phyloP scores from a whole-genome alignment of 1,140 invertebrate species.

The Drosophila subobscura region DNA sequence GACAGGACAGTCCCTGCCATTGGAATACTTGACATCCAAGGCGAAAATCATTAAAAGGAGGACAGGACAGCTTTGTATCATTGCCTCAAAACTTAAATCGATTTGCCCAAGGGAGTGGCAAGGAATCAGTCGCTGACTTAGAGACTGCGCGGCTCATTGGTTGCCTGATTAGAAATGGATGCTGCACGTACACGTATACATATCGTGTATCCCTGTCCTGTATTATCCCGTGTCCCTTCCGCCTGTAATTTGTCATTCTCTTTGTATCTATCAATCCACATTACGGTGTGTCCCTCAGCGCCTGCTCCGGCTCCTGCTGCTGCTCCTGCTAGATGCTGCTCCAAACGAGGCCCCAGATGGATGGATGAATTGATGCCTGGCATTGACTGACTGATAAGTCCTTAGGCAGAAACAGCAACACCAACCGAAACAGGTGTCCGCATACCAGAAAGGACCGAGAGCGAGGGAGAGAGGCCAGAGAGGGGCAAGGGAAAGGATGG shows the following conservation, averaged over 20 bases:
- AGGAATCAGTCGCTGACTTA: no score
- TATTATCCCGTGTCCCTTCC: conserved; percentile 11
- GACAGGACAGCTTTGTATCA: no score
- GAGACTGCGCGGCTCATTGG: no score
- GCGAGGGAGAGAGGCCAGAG: not conserved
- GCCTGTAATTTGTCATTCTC: conserved; percentile 39
- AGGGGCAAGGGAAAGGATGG: conserved; percentile 19
- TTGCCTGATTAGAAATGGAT: conserved; percentile 12
- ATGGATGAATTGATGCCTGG: conserved; percentile 43
- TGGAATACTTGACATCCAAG: no score
- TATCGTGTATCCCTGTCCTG: not conserved
- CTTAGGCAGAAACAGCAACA: not conserved
- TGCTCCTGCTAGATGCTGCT: conserved; percentile 3
- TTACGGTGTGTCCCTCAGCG: conserved; percentile 18
- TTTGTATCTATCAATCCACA: conserved; percentile 46
- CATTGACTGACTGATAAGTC: conserved; percentile 40
- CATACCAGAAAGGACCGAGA: conserved; percentile 11
- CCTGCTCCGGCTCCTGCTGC: not conserved
- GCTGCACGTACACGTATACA: not conserved
- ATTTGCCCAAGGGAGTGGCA: no score
- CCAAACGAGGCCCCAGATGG: conserved; percentile 34
- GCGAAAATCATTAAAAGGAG: no score
- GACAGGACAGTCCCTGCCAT: no score
- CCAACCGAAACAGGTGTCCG: conserved; percentile 45
- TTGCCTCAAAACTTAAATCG: no score